phyloP scores from a whole-genome alignment of 2,113 vertebrate species.

The Emydocephalus ijimae region DNA sequence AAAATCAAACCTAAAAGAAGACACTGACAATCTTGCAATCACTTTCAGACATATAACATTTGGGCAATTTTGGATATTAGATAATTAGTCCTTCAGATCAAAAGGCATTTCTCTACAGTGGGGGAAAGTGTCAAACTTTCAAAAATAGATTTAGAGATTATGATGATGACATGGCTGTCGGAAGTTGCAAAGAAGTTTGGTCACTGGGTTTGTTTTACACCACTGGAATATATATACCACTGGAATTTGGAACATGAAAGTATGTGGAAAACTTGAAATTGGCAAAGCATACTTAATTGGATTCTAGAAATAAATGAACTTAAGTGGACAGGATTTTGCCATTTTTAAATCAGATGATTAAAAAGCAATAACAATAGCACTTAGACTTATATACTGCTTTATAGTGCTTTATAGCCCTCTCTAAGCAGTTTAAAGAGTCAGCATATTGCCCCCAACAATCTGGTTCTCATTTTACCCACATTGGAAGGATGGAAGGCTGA shows the following conservation, averaged over 20 bases:
- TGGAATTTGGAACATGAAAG: not conserved
- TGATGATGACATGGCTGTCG: not conserved
- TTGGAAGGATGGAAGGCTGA: too few relatives aligned
- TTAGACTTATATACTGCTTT: too few relatives aligned
- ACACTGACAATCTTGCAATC: not conserved
- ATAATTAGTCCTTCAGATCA: not conserved
- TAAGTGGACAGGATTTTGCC: not conserved
- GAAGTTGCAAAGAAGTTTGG: not conserved
- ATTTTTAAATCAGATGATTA: not conserved
- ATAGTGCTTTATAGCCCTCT: too few relatives aligned
- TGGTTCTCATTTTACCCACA: too few relatives aligned
- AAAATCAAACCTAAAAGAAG: not conserved
- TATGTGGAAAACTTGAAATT: not conserved
- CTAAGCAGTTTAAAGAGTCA: too few relatives aligned
- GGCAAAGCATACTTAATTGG: not conserved
- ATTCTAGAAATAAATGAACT: not conserved
- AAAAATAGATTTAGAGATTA: not conserved
- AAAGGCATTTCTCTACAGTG: not conserved
- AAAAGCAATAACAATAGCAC: too few relatives aligned
- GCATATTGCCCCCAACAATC: too few relatives aligned
- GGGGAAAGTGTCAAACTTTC: not conserved
- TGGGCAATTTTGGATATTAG: not conserved
- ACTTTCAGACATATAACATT: not conserved
- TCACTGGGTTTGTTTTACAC: not conserved
- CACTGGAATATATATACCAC: not conserved